These are phyloP conservation scores for Drosophila ironensis DNA, from an alignment of 1,140 invertebrate species.

Conservation along the genomic window DNA sequence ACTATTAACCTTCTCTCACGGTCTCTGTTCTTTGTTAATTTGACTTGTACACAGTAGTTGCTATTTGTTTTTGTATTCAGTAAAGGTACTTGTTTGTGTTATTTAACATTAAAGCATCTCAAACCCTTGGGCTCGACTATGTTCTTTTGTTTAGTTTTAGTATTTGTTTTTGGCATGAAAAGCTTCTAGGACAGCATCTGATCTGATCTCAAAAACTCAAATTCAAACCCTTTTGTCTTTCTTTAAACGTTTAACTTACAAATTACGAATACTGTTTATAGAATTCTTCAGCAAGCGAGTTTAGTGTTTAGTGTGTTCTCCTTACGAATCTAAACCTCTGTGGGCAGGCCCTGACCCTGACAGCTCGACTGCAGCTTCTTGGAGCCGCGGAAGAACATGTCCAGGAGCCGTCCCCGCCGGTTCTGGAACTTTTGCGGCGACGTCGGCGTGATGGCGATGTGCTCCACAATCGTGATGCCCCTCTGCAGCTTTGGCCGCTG, in stretches of 20 bases:
- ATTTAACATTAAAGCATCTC: conserved; percentile 27
- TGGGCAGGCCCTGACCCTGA: conserved; percentile 51
- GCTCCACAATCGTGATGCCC: conserved; percentile 71
- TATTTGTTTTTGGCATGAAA: conserved; percentile 70
- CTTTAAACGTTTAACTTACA: conserved; percentile 57
- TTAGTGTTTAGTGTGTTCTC: conserved; percentile 11
- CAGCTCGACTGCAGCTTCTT: conserved; percentile 70
- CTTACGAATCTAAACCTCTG: conserved; percentile 49
- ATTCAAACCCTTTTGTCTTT: conserved; percentile 41
- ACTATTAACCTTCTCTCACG: conserved; percentile 10
- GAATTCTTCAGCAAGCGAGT: conserved; percentile 77
- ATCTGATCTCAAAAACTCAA: conserved; percentile 30
- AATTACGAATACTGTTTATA: conserved; percentile 76
- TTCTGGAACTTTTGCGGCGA: conserved; percentile 58
- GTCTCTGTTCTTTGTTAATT: conserved; percentile 37
- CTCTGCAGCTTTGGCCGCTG: conserved; percentile 61
- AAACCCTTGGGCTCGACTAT: conserved; percentile 45
- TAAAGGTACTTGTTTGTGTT: conserved; percentile 55
- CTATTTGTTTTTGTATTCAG: conserved; percentile 36
- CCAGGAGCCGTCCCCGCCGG: conserved; percentile 58
- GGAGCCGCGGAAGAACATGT: conserved; percentile 74
- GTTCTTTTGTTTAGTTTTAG: conserved; percentile 9
- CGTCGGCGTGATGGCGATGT: conserved; percentile 56
- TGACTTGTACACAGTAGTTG: conserved; percentile 47
- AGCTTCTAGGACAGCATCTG: conserved; percentile 73